Conservation (phyloP, 2,113 vertebrate species). For the Phalacrocorax aristotelis region DNA sequence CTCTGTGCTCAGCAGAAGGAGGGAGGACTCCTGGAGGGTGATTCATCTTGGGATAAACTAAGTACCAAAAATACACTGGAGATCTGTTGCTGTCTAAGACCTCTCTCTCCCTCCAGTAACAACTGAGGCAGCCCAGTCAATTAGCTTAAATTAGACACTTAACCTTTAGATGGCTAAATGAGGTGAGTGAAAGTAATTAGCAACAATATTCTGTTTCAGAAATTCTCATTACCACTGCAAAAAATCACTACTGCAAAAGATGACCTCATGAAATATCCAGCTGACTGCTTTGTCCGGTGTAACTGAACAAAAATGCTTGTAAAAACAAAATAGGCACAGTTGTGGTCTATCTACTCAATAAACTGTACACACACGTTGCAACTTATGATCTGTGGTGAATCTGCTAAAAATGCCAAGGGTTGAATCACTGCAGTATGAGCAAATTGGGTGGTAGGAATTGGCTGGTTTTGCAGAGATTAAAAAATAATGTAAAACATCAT, state of each 20-base stretch:
- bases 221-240: neutral
- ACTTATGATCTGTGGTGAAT: neutral
- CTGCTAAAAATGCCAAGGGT: neutral
- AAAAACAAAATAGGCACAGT: neutral
- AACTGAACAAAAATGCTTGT: slow-evolving; percentile 36
- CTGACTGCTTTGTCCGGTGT: neutral
- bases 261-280: slow-evolving; percentile 1
- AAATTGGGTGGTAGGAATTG: neutral
- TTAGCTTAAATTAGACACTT: neutral
- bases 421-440: neutral
- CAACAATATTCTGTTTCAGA: neutral
- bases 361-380: neutral
- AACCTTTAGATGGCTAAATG: neutral
- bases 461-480: neutral
- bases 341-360: neutral
- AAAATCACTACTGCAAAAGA: neutral
- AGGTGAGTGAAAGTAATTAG: neutral
- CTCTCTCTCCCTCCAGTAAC: neutral
- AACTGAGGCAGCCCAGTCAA: neutral
- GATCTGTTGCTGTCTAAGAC: neutral
- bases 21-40: neutral
- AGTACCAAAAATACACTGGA: neutral
- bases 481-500: neutral
- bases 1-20: neutral
- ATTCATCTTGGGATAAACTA: neutral